Evolutionary conservation across 2,797 vertebrate species (phyloP).

Genomic region (Graptemys geographica): DNA sequence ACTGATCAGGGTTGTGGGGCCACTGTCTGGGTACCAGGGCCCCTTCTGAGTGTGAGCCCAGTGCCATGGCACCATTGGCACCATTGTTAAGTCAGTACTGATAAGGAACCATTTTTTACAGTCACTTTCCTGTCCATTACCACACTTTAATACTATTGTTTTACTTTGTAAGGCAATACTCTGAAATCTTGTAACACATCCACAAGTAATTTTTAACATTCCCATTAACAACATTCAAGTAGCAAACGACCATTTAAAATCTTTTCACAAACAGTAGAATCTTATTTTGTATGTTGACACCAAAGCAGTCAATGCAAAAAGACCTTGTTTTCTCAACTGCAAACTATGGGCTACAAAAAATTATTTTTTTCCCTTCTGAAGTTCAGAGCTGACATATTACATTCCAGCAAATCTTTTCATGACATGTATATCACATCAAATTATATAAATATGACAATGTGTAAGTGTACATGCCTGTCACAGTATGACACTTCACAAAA

Average conservation of each 20-base stretch:
- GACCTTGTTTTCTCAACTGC: neutral
- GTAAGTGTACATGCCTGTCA: neutral
- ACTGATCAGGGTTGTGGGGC: no score
- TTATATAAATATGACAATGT: neutral
- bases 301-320: neutral
- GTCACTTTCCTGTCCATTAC: neutral
- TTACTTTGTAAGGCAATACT: neutral
- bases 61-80: no score
- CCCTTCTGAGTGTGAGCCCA: no score
- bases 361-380: fast-evolving
- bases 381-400: neutral
- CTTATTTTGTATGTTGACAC: neutral
- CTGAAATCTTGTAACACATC: neutral
- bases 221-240: neutral
- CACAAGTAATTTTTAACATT: neutral
- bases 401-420: neutral
- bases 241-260: neutral
- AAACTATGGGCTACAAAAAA: neutral
- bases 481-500: neutral
- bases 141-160: neutral
- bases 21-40: no score
- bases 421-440: neutral
- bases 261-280: neutral
- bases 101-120: neutral
- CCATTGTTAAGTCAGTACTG: no score